Evolutionary conservation across 64 coral and sea anemone genomes (phyloP).

Genomic region (Pocillopora verrucosa): DNA sequence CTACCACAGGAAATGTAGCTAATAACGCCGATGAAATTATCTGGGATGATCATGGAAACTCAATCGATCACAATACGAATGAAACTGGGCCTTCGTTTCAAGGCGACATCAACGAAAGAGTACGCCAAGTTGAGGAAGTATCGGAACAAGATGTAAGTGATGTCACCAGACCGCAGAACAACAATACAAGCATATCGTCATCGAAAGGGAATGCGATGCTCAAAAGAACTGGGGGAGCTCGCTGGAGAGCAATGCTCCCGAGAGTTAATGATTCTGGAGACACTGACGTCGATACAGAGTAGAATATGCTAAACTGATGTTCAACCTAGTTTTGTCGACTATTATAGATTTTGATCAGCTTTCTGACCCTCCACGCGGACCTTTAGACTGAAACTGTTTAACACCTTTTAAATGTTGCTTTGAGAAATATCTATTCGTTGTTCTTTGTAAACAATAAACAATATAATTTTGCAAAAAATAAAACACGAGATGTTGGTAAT

Average conservation of each 20-base stretch:
- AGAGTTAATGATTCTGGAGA: neutral
- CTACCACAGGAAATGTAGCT: neutral
- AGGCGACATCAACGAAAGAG: neutral
- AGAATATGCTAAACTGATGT: neutral
- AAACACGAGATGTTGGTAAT: too few species aligned
- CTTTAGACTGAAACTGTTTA: too few species aligned
- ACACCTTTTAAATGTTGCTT: too few species aligned
- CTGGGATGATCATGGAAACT: neutral
- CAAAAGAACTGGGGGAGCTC: neutral
- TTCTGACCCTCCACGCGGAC: too few species aligned
- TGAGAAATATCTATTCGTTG: too few species aligned
- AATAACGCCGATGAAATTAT: neutral
- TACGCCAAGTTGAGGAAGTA: neutral
- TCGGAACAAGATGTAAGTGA: neutral
- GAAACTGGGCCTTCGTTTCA: neutral
- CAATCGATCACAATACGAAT: neutral
- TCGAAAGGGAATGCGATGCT: neutral
- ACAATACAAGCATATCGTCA: neutral
- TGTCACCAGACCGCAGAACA: neutral
- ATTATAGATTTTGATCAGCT: neutral
- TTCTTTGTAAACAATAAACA: too few species aligned
- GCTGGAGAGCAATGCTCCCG: slow-evolving; percentile 37
- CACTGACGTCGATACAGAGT: neutral
- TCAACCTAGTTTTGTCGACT: neutral
- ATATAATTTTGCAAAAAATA: too few species aligned